phyloP scores from a whole-genome alignment of 2,113 vertebrate genomes.

The Eurystomus gularis region DNA sequence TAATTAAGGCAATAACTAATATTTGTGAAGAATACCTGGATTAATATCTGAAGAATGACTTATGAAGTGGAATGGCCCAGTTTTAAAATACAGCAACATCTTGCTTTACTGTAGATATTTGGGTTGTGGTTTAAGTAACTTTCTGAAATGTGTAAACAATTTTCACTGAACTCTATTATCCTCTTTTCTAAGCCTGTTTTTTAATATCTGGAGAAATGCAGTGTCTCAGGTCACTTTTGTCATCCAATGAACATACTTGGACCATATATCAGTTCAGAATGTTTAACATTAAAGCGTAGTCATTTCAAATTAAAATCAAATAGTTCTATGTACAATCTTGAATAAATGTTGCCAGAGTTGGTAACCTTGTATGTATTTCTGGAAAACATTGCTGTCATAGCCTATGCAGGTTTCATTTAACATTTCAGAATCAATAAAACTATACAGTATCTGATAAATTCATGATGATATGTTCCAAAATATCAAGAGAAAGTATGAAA shows the following conservation, averaged over 20 bases:
- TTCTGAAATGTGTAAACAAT: background rate
- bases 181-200: background rate
- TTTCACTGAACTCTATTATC: background rate
- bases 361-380: background rate
- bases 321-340: background rate
- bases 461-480: background rate
- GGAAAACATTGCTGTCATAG: background rate
- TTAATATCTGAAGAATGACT: background rate
- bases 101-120: background rate
- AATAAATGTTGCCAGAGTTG: background rate
- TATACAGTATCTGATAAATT: background rate
- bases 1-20: background rate
- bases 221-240: background rate
- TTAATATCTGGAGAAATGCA: background rate
- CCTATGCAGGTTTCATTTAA: conserved; percentile 17
- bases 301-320: conserved; percentile 54
- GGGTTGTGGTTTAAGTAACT: background rate
- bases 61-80: background rate
- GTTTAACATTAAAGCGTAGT: conserved; percentile 22
- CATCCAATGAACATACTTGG: background rate
- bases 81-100: background rate
- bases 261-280: conserved; percentile 14
- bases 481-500: background rate
- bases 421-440: conserved; percentile 45
- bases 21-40: background rate